phyloP scores from a whole-genome alignment of 2,888 invertebrate genomes.

The Andrena bucephala region DNA sequence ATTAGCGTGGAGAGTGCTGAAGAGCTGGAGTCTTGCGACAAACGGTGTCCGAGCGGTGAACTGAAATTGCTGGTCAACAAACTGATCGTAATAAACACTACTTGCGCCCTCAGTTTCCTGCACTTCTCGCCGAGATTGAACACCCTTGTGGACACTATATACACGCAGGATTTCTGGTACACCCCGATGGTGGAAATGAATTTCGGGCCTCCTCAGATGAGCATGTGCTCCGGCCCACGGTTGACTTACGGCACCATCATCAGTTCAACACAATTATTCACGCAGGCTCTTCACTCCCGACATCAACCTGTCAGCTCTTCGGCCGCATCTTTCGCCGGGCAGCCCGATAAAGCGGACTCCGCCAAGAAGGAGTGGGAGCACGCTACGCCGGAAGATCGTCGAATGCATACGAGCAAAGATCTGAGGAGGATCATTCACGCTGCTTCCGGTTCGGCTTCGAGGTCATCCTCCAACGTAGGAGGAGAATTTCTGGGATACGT shows the following conservation, averaged over 20 bases:
- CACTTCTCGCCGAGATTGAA: slow-evolving; percentile 82
- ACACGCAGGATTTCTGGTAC: slow-evolving; percentile 83
- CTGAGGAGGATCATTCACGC: slow-evolving; percentile 78
- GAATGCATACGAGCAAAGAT: slow-evolving; percentile 80
- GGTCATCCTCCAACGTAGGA: slow-evolving; percentile 58
- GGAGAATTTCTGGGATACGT: slow-evolving; percentile 77
- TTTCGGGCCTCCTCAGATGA: slow-evolving; percentile 84
- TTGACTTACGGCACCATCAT: slow-evolving; percentile 83
- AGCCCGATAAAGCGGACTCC: slow-evolving; percentile 79
- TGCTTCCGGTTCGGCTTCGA: slow-evolving; percentile 64
- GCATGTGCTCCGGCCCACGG: slow-evolving; percentile 81
- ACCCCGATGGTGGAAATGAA: slow-evolving; percentile 84
- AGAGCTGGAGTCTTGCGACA: slow-evolving; percentile 83
- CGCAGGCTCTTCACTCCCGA: slow-evolving; percentile 81
- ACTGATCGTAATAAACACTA: slow-evolving; percentile 82
- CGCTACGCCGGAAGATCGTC: slow-evolving; percentile 80
- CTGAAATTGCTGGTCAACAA: slow-evolving; percentile 82
- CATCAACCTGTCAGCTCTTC: slow-evolving; percentile 56
- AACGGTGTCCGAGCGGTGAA: slow-evolving; percentile 80
- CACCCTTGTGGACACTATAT: slow-evolving; percentile 82
- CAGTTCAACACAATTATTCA: slow-evolving; percentile 83
- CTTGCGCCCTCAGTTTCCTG: slow-evolving; percentile 82
- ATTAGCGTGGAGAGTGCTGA: slow-evolving; percentile 83
- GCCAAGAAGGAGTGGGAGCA: slow-evolving; percentile 83
- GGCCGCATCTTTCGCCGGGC: slow-evolving; percentile 40